Evolutionary conservation across 2,888 invertebrate genomes (phyloP), one percentile per base, ranked within the genome.

Genomic region (Therioaphis trifolii): DNA sequence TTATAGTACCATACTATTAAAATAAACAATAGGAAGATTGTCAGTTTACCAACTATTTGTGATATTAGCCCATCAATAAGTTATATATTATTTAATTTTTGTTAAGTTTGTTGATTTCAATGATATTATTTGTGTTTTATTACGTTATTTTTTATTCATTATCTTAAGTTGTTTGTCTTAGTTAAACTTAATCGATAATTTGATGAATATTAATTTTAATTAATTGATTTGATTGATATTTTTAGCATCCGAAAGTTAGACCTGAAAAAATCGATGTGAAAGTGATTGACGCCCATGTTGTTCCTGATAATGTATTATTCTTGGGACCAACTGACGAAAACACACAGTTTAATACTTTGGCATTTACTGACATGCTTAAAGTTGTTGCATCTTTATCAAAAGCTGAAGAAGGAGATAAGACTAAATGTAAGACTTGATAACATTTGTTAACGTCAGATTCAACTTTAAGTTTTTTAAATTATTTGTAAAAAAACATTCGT

Each of bases 251-350:
- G 43, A 84, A 66, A 68, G 86, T 86, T 9, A 84, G 86, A 66
- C 86, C 86, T 27, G 93, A 93, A 87, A 91, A 94, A 87, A 93
- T 96, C 85, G 96, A 96, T 88, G 92, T 91, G 71, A 94, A 94
- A 88, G 95, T 96, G 84, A 93, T 97, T 85, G 95, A 96, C 88
- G 96, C 96, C 0, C 97, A 97, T 89, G 94, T 97, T 79, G 94
- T 97, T 86, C 95, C 96, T 0, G 93, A 93, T 87, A 92, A 94
- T 88, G 96, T 96, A 35, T 91, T 97, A 84, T 97, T 97, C 89
- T 95, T 96, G 0, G 92, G 94, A 86, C 94, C 96, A 21, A 94
- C 95, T 0, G 91, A 92, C 9, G 93, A 93, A 86, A 92, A 92
- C 85, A 91, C 92, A 85, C 93, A 94, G 86, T 95, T 93, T 88